Evolutionary conservation across 92 coral and sea anemone species (phyloP).

Genomic region (Heteractis magnifica): DNA sequence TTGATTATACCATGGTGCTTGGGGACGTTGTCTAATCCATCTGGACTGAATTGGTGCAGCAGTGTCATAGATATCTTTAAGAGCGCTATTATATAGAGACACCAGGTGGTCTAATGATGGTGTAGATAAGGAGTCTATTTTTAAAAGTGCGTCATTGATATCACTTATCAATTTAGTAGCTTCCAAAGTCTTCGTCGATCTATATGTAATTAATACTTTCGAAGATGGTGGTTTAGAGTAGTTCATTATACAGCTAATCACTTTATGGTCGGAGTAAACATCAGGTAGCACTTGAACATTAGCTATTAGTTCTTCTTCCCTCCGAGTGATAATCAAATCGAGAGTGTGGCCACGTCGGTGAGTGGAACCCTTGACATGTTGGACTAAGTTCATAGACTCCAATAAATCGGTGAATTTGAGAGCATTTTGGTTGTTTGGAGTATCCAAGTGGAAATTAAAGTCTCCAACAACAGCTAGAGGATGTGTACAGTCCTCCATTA

Average conservation of each 20-base stretch:
- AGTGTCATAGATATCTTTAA: too few relatives aligned
- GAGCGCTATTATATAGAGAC: too few relatives aligned
- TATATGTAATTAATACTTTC: too few relatives aligned
- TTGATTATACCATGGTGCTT: slow-evolving; percentile 24
- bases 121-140: too few relatives aligned
- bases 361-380: slow-evolving; percentile 24
- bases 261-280: slow-evolving; percentile 33
- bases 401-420: slow-evolving; percentile 18
- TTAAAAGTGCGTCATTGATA: too few relatives aligned
- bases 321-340: slow-evolving; percentile 19
- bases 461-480: slow-evolving; percentile 28
- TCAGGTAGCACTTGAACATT: background rate
- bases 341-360: slow-evolving; percentile 24
- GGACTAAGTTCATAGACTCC: slow-evolving; percentile 19
- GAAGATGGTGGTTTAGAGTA: slow-evolving; percentile 9
- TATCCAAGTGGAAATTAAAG: slow-evolving; percentile 29
- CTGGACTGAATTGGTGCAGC: too few relatives aligned
- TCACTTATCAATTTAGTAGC: too few relatives aligned
- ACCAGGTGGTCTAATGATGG: too few relatives aligned
- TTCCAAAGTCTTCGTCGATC: too few relatives aligned
- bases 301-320: slow-evolving; percentile 13
- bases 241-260: slow-evolving; percentile 9
- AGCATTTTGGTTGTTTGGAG: slow-evolving; percentile 20
- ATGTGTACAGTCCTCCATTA: slow-evolving; percentile 23
- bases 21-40: background rate